These are phyloP conservation scores for Oscheius sp. DNA, from an alignment of 2,888 invertebrate genomes.

Conservation along the genomic window DNA sequence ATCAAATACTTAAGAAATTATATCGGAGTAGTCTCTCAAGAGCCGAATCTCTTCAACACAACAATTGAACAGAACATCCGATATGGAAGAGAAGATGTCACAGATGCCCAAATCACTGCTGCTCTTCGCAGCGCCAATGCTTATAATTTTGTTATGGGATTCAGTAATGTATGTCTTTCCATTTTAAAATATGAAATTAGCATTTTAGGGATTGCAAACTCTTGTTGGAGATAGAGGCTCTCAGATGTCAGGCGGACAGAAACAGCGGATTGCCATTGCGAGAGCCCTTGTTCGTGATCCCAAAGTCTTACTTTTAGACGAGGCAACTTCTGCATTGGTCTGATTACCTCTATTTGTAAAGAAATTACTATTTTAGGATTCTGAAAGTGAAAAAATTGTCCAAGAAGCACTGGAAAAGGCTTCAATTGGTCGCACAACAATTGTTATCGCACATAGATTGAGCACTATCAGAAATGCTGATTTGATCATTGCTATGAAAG, in stretches of 20 bases:
- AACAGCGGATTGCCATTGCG: slow-evolving; percentile 73
- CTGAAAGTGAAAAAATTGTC: slow-evolving; percentile 47
- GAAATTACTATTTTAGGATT: too few relatives aligned
- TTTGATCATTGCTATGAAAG: slow-evolving; percentile 72
- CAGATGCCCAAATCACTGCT: slow-evolving; percentile 46
- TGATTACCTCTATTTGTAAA: too few relatives aligned
- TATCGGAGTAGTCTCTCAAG: slow-evolving; percentile 71
- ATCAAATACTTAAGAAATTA: slow-evolving; percentile 72
- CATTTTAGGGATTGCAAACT: too few relatives aligned
- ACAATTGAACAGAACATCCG: slow-evolving; percentile 73
- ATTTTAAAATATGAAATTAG: too few relatives aligned
- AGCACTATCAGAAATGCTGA: slow-evolving; percentile 74
- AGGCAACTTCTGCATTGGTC: slow-evolving; percentile 59
- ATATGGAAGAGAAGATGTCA: slow-evolving; percentile 64
- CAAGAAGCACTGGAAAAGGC: too few relatives aligned
- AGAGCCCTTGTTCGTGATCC: slow-evolving; percentile 60
- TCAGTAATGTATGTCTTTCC: slow-evolving; percentile 70
- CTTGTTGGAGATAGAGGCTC: slow-evolving; percentile 72
- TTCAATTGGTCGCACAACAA: slow-evolving; percentile 71
- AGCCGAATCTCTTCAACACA: slow-evolving; percentile 76
- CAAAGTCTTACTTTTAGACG: slow-evolving; percentile 56
- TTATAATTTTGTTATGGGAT: slow-evolving; percentile 70
- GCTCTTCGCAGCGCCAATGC: slow-evolving; percentile 71
- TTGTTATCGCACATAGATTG: slow-evolving; percentile 73
- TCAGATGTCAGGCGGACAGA: slow-evolving; percentile 72